Conservation (phyloP, 2,888 invertebrate genomes). For the Cetonia aurata region DNA sequence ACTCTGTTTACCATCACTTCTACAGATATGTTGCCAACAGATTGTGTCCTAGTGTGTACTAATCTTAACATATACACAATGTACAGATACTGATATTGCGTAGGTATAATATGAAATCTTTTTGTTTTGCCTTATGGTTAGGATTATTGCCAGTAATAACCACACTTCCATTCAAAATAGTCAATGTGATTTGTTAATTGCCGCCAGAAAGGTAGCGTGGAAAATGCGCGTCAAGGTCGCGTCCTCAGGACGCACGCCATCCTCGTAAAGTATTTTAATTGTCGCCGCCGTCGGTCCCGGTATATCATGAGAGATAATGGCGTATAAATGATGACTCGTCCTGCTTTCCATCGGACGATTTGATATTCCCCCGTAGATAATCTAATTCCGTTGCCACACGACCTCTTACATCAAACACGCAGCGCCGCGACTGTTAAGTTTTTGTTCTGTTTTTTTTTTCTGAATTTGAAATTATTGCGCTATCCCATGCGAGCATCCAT, state of each 20-base stretch:
- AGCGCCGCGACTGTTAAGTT: background rate
- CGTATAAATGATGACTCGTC: constrained; percentile 56
- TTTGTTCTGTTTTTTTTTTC: background rate
- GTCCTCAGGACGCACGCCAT: constrained; percentile 55
- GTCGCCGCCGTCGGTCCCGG: constrained; percentile 48
- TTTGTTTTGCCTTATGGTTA: too few species aligned
- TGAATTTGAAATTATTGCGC: background rate
- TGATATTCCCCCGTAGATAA: constrained; percentile 40
- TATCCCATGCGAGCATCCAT: background rate
- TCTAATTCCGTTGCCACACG: constrained; percentile 30
- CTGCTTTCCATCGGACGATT: constrained; percentile 37
- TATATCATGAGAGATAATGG: constrained; percentile 57
- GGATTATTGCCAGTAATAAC: constrained; percentile 27
- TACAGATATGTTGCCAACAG: too few species aligned
- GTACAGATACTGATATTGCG: too few species aligned
- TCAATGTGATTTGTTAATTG: constrained; percentile 38
- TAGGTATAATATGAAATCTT: too few species aligned
- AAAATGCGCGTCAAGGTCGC: constrained; percentile 42
- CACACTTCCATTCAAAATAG: background rate
- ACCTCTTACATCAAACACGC: constrained; percentile 17
- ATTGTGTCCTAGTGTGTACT: too few species aligned
- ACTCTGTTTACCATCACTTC: too few species aligned
- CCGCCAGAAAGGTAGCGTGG: constrained; percentile 12
- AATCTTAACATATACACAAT: too few species aligned
- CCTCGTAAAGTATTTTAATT: constrained; percentile 61